Evolutionary conservation across 30 jellyfish, hydroid and myxozoan genomes (phyloP), one percentile per base, ranked within the genome.

Genomic region (Aurelia sp.): DNA sequence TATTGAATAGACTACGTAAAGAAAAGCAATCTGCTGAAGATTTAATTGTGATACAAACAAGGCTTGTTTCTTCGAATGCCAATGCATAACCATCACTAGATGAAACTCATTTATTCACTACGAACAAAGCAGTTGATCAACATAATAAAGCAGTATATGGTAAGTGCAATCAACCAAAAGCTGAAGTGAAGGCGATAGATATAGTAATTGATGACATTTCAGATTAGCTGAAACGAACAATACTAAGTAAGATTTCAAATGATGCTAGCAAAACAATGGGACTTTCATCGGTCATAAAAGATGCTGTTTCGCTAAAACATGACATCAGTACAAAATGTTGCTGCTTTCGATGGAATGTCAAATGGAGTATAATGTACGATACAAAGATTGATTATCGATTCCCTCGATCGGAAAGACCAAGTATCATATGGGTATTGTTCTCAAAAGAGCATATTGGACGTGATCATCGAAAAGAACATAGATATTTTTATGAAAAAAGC

Each of bases 341-440:
- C 27, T 71, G 66, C 27, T 30, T 6, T 19, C 1, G 82, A 71
- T 71, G 82, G 82, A 13, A 53, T 62, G 80, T 52, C 87, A 18
- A 76, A 59, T 57, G 78, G 87, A 52, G 87, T 55, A 52, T 82
- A 76, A 76, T 76, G 87, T 61, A 76, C 37, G 17, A 37, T 76
- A 59, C 22, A 31, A 40, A 15, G 21, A 17, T 76, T 53, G 87
- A 76, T 37, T 76, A 58, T 81, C n/a, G 81, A 2, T 35, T 52
- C 37, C 27, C 64, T 18, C 7, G 19, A 11, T 61, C 76, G 3
- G 21, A 16, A 12, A 76, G 87, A 58, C 87, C 87, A 11, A 76
- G 63, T 21, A 58, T 76, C 16, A 76, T 76, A 19, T 76, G 87
- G 87, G 87, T 76, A 44, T 19, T 13, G 23, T 57, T 57, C 10